Evolutionary conservation across 2,888 invertebrate species (phyloP).

Genomic region (Coronaproctus castanopsis): DNA sequence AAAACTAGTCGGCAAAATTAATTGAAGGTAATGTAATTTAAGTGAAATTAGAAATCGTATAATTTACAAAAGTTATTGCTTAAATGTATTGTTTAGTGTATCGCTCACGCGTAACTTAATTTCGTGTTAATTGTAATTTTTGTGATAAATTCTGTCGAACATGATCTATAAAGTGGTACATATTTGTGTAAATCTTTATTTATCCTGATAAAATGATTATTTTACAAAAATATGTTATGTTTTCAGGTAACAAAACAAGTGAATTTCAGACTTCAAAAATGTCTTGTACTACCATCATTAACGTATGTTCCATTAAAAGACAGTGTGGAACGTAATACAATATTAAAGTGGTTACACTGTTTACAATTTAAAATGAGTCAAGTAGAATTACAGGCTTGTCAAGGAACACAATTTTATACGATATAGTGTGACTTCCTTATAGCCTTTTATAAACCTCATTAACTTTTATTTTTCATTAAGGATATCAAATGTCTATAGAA

Average conservation of each 20-base stretch:
- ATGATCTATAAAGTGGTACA: no score
- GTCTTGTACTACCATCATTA: constrained; percentile 52
- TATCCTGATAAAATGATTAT: no score
- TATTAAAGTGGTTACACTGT: constrained; percentile 69
- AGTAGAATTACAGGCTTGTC: constrained; percentile 77
- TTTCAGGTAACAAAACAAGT: background rate
- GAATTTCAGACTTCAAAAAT: constrained; percentile 47
- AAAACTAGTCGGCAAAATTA: no score
- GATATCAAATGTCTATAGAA: constrained; percentile 53
- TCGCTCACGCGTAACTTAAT: no score
- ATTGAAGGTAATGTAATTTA: no score
- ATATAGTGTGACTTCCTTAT: constrained; percentile 36
- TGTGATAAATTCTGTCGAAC: no score
- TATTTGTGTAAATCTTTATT: no score
- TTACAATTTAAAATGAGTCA: constrained; percentile 96
- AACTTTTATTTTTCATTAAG: constrained; percentile 45
- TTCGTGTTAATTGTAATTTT: no score
- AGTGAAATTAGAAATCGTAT: no score
- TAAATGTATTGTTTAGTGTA: no score
- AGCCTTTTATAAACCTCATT: constrained; percentile 49
- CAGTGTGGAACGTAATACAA: constrained; percentile 24
- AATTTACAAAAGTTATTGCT: no score
- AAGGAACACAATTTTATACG: constrained; percentile 74
- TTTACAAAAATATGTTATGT: no score
- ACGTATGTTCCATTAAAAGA: constrained; percentile 27